Conservation (phyloP, 2,797 vertebrate genomes). For the Danio tinwini region DNA sequence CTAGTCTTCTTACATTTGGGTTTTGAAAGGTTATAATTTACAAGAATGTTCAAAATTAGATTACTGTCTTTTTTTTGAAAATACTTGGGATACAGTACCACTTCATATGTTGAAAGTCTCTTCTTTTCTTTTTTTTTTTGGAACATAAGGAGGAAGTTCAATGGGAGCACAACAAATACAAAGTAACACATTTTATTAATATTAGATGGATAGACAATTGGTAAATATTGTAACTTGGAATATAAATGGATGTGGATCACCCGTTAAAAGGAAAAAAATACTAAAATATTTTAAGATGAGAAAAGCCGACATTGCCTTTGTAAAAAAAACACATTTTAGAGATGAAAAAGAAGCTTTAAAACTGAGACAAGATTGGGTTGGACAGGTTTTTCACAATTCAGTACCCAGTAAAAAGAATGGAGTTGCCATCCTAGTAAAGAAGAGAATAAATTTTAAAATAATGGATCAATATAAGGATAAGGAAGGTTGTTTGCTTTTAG, state of each 20-base stretch:
- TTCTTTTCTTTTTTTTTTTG: background rate
- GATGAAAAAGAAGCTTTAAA: conserved; percentile 3
- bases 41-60: background rate
- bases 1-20: no score
- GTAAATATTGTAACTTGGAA: background rate
- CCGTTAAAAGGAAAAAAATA: conserved; percentile 22
- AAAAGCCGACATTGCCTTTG: background rate
- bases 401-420: background rate
- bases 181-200: background rate
- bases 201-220: background rate
- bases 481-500: no score
- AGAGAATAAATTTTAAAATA: no score
- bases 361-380: background rate
- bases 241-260: conserved; percentile 18
- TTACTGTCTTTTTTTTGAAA: background rate
- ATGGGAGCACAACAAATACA: background rate
- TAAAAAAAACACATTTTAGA: conserved; percentile 15
- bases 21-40: background rate
- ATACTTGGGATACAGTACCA: background rate
- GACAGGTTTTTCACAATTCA: background rate
- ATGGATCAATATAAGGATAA: no score
- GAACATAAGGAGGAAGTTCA: background rate
- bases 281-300: background rate
- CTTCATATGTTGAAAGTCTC: background rate
- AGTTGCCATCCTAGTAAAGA: background rate